Percentiles rank a stretch among this genome's conserved stretches.
These are phyloP conservation scores for Agriopis aurantiaria DNA, from an alignment of 2,888 invertebrate genomes.

Conservation along the genomic window DNA sequence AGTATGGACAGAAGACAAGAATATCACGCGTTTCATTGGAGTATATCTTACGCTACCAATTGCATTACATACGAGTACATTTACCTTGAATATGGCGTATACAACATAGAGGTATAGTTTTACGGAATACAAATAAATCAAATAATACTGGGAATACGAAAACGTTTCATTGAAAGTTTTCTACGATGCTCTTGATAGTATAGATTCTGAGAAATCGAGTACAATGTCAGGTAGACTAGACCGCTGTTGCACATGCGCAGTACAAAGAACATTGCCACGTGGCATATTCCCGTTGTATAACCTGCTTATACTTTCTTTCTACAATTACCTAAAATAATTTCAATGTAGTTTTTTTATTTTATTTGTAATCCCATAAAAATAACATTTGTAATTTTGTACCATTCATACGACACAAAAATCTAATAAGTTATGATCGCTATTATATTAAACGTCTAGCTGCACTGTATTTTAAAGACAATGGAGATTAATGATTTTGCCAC, in stretches of 20 bases:
- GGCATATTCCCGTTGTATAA: conserved; percentile 80
- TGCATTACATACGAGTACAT: neutral
- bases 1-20: neutral
- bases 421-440: too few relatives aligned
- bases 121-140: neutral
- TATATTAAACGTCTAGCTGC: too few relatives aligned
- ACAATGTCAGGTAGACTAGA: conserved; percentile 63
- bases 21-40: neutral
- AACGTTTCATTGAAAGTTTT: conserved; percentile 10
- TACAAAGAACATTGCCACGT: conserved; percentile 67
- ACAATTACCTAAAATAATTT: neutral
- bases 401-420: too few relatives aligned
- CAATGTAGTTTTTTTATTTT: neutral
- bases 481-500: too few relatives aligned
- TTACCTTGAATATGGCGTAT: neutral
- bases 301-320: conserved; percentile 53
- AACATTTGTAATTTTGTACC: too few relatives aligned
- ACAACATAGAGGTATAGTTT: neutral
- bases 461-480: too few relatives aligned
- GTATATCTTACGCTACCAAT: neutral
- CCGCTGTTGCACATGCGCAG: conserved; percentile 71
- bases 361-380: too few relatives aligned
- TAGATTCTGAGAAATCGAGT: conserved; percentile 38
- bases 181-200: conserved; percentile 15
- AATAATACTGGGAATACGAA: neutral